phyloP scores from a whole-genome alignment of 2,797 vertebrate species.

The Sebastes oblongus region DNA sequence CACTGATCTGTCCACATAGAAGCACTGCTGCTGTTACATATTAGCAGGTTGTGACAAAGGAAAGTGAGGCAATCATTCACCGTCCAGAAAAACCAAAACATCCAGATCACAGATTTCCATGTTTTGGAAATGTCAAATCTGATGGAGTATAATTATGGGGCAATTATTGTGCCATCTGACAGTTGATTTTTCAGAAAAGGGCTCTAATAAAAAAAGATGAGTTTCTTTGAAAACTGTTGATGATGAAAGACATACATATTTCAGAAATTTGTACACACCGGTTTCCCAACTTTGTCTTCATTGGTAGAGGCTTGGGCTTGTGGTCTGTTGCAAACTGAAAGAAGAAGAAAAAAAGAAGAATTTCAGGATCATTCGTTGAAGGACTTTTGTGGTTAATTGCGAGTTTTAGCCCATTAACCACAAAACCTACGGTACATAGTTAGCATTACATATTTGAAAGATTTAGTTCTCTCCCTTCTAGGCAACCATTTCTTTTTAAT shows the following conservation, averaged over 20 bases:
- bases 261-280: background rate
- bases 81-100: background rate
- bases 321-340: constrained; percentile 1
- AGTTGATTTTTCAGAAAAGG: background rate
- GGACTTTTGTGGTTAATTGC: background rate
- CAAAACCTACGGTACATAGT: background rate
- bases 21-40: background rate
- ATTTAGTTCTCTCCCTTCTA: background rate
- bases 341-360: background rate
- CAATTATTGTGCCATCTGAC: background rate
- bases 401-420: background rate
- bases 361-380: background rate
- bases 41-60: background rate
- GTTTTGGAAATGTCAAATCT: background rate
- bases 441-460: background rate
- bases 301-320: background rate
- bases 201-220: background rate
- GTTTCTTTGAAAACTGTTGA: background rate
- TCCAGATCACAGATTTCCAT: background rate
- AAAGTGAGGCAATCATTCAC: background rate
- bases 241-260: background rate
- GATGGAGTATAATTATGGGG: background rate
- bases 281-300: background rate
- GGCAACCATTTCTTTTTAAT: background rate
- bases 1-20: background rate